Evolutionary conservation across 2,113 vertebrate genomes (phyloP).

Genomic region (Ailurus styani): DNA sequence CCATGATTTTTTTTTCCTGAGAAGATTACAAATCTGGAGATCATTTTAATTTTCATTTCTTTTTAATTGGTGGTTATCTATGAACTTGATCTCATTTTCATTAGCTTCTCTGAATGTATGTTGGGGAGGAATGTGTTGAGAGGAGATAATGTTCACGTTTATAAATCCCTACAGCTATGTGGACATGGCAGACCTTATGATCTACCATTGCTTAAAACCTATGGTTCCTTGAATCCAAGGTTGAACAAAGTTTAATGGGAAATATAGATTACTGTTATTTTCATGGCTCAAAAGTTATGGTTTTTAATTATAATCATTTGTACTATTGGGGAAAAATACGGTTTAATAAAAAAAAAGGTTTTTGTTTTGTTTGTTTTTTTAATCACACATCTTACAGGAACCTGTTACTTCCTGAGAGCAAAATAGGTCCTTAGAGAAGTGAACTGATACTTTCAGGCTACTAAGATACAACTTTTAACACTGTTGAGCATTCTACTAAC

Average conservation of each 20-base stretch:
- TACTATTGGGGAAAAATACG: slow-evolving; percentile 25
- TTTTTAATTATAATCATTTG: slow-evolving; percentile 63
- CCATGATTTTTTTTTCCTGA: not conserved
- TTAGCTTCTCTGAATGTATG: not conserved
- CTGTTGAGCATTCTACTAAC: not conserved
- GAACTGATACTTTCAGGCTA: slow-evolving; percentile 11
- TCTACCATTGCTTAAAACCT: not conserved
- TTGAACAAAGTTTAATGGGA: slow-evolving; percentile 46
- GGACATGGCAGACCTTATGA: not conserved
- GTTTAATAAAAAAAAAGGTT: slow-evolving; percentile 48
- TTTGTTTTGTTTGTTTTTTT: slow-evolving; percentile 34
- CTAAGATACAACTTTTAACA: not conserved
- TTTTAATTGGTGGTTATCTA: not conserved
- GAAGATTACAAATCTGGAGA: not conserved
- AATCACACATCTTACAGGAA: not conserved
- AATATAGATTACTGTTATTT: slow-evolving; percentile 26
- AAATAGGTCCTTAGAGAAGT: slow-evolving; percentile 38
- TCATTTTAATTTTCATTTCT: not conserved
- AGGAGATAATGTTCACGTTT: not conserved
- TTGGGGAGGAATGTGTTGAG: not conserved
- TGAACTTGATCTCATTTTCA: not conserved
- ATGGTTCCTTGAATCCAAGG: not conserved
- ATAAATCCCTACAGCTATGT: not conserved
- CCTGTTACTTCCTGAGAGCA: not conserved
- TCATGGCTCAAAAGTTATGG: slow-evolving; percentile 30